A percentile compares a stretch with the other conserved stretches of the same genome.
Evolutionary conservation across 2,888 invertebrate species (phyloP).

Genomic region (Autographa pulchrina): DNA sequence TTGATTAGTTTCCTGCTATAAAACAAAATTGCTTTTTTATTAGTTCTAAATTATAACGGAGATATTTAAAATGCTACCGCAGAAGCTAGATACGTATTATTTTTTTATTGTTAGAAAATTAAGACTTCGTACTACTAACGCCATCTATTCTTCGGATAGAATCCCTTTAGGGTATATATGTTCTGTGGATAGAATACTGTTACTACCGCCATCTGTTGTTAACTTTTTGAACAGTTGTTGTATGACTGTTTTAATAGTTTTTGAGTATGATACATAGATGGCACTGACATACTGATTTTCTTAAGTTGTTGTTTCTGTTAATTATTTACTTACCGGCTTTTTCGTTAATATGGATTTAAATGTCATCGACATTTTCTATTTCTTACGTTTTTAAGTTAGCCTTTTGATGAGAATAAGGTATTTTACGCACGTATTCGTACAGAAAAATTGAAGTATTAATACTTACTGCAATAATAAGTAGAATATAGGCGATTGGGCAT

Average conservation of each 20-base stretch:
- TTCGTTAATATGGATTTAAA: neutral
- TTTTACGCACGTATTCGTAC: too few species aligned
- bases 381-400: too few species aligned
- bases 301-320: neutral
- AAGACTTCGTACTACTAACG: neutral
- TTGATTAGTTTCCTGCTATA: neutral
- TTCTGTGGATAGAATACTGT: neutral
- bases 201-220: constrained; percentile 26
- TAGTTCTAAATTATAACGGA: neutral
- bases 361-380: neutral
- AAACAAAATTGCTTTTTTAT: neutral
- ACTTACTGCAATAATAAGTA: too few species aligned
- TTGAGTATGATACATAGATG: constrained; percentile 15
- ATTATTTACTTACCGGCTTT: neutral
- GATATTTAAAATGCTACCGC: too few species aligned
- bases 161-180: too few species aligned
- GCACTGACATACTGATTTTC: neutral
- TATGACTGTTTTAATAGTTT: neutral
- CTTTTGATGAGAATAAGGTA: constrained; percentile 1
- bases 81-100: neutral
- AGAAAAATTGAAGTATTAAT: too few species aligned
- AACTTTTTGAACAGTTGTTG: fast-evolving
- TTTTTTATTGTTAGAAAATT: too few species aligned
- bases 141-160: constrained; percentile 23
- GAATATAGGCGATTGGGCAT: too few species aligned